Conservation (phyloP, 2,113 vertebrate species). For the Chlamydotis undulata region DNA sequence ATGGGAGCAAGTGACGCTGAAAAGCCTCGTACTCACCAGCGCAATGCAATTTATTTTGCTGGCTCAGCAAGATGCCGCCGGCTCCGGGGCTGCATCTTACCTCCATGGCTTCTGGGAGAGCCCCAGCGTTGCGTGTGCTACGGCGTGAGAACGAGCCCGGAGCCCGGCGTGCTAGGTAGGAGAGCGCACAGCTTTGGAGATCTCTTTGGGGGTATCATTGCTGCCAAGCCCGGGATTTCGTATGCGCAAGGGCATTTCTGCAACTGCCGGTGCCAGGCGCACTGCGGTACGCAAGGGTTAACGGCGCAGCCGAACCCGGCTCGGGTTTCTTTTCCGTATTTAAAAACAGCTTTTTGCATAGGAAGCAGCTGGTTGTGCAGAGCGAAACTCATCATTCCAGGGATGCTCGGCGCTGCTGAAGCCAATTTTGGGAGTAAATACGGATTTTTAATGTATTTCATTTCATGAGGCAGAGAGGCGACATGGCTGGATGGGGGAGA, state of each 20-base stretch:
- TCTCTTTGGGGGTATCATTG: fast-evolving
- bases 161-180: fast-evolving
- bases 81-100: not conserved
- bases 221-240: not conserved
- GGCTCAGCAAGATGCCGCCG: not conserved
- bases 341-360: not conserved
- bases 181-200: not conserved
- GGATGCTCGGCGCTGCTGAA: not conserved
- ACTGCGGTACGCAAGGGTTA: not conserved
- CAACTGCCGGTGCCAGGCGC: fast-evolving
- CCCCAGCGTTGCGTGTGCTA: not conserved
- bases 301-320: not conserved
- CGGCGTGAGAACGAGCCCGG: fast-evolving
- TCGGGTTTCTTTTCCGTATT: not conserved
- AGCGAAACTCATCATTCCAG: not conserved
- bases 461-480: constrained; percentile 2
- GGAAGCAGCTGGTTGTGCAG: not conserved
- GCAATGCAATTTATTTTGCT: not conserved
- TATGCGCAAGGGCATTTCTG: not conserved
- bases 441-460: not conserved
- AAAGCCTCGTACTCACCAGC: fast-evolving
- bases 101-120: not conserved
- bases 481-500: constrained; percentile 1
- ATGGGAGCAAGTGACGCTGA: fast-evolving
- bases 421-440: constrained; percentile 44